A percentile compares a stretch with the other conserved stretches of the same genome.
These are phyloP conservation scores for Tenthredo scrophulariae DNA, from an alignment of 2,888 invertebrate species.

Conservation along the genomic window DNA sequence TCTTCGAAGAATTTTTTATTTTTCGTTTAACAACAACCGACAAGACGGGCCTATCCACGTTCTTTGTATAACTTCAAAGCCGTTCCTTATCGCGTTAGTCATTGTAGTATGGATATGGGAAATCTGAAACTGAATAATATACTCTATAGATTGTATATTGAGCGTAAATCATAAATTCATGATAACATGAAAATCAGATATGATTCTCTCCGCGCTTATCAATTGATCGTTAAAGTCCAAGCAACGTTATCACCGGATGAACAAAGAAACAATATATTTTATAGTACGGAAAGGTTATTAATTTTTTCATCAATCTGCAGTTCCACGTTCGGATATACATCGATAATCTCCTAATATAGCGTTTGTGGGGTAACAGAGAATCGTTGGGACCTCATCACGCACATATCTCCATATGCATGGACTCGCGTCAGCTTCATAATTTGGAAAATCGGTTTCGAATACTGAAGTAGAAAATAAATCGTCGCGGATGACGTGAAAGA, in stretches of 20 bases:
- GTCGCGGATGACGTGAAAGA: neutral
- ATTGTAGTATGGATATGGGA: neutral
- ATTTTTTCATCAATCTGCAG: neutral
- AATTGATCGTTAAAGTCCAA: neutral
- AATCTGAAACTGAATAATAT: neutral
- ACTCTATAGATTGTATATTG: neutral
- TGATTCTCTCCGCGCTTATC: neutral
- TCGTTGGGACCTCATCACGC: no score
- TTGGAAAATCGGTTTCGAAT: no score
- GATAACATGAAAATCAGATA: neutral
- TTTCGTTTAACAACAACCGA: no score
- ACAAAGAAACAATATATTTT: neutral
- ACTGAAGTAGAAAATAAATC: neutral
- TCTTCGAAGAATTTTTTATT: neutral
- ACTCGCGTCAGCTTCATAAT: no score
- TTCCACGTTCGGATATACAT: neutral
- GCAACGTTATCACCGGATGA: neutral
- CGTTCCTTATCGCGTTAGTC: neutral
- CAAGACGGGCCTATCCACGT: no score
- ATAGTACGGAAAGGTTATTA: neutral
- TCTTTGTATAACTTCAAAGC: neutral
- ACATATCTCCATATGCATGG: no score
- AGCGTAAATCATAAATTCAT: neutral
- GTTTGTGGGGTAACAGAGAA: no score
- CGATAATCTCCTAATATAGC: no score